Percentiles rank a stretch among this genome's conserved stretches.
Evolutionary conservation across 2,888 invertebrate genomes (phyloP).

Genomic region (Noctua comes): DNA sequence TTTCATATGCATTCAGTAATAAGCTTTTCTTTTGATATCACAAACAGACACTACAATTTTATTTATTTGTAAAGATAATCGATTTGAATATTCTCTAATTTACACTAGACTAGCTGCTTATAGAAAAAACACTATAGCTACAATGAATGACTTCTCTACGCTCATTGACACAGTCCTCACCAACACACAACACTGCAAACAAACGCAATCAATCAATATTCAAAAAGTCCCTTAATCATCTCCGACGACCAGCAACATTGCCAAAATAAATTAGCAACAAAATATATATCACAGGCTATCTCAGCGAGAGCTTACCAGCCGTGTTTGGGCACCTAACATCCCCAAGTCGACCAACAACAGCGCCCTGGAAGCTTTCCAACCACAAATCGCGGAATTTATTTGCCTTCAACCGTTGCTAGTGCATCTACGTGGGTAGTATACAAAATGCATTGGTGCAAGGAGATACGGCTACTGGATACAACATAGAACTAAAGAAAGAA

Average conservation of each 20-base stretch:
- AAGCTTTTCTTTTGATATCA: no score
- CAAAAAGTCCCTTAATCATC: constrained; percentile 29
- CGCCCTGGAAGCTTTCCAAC: constrained; percentile 87
- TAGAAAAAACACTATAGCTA: no score
- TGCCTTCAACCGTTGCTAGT: constrained; percentile 85
- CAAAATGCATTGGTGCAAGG: constrained; percentile 75
- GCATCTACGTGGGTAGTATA: constrained; percentile 86
- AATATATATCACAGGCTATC: constrained; percentile 64
- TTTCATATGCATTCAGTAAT: no score
- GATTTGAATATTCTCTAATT: no score
- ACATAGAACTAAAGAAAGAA: no score
- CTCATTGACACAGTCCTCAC: neutral
- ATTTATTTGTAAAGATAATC: no score
- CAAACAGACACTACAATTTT: no score
- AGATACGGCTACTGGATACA: constrained; percentile 64
- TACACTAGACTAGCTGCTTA: no score
- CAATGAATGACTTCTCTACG: no score
- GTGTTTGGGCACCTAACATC: constrained; percentile 71
- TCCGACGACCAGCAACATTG: constrained; percentile 21
- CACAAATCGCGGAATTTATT: constrained; percentile 89
- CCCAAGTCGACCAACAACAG: constrained; percentile 79
- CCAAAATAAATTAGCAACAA: constrained; percentile 63
- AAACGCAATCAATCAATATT: neutral
- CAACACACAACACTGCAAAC: neutral
- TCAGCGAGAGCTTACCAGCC: constrained; percentile 61